phyloP scores from a whole-genome alignment of 2,888 invertebrate species.

The Sesamia inferens region DNA sequence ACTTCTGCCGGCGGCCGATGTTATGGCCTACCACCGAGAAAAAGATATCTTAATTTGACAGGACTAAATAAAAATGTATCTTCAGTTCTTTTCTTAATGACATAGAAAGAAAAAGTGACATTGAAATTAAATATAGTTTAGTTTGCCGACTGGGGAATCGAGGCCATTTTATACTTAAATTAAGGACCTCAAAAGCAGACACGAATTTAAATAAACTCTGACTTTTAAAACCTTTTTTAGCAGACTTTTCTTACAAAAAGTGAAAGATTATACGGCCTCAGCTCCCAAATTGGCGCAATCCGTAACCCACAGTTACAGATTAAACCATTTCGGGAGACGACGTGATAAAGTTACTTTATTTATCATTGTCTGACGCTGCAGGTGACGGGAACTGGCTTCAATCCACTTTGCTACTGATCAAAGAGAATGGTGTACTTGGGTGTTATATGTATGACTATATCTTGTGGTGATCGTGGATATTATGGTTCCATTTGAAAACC shows the following conservation, averaged over 20 bases:
- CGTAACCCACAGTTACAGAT: conserved; percentile 31
- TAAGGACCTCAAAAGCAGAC: not conserved
- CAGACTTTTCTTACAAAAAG: not conserved
- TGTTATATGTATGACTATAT: too few relatives aligned
- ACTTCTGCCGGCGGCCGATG: too few relatives aligned
- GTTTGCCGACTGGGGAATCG: too few relatives aligned
- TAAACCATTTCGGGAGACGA: conserved; percentile 13
- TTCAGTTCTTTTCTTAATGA: too few relatives aligned
- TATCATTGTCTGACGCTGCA: conserved; percentile 22
- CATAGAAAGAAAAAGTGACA: too few relatives aligned
- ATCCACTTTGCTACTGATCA: conserved; percentile 17
- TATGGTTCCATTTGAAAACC: too few relatives aligned
- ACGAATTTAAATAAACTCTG: not conserved
- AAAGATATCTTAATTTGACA: too few relatives aligned
- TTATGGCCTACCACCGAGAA: too few relatives aligned
- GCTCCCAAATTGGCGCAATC: conserved; percentile 29
- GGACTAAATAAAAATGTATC: too few relatives aligned
- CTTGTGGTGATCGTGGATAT: too few relatives aligned
- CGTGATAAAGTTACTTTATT: conserved; percentile 52
- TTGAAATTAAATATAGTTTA: too few relatives aligned
- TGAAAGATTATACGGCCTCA: conserved; percentile 23
- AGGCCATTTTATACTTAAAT: not conserved
- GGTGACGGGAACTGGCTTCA: conserved; percentile 8
- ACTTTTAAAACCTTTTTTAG: conserved; percentile 1
- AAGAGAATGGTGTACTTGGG: not conserved